A percentile compares a stretch with the other conserved stretches of the same genome.
Conservation (phyloP, 2,888 invertebrate species). For the Drosophila niveifrons region DNA sequence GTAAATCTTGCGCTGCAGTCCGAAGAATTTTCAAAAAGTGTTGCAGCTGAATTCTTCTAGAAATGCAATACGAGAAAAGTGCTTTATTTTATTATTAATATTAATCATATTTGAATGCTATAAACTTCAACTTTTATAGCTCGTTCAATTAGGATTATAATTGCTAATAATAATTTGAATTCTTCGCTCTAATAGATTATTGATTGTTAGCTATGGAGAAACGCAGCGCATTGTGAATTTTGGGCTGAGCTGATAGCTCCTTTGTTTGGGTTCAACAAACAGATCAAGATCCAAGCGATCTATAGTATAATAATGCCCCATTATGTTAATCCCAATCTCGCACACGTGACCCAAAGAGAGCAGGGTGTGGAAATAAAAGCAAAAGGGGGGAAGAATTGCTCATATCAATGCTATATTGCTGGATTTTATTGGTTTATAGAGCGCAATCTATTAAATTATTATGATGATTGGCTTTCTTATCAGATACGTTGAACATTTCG, state of each 20-base stretch:
- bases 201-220: not conserved
- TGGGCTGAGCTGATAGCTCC: too few relatives aligned
- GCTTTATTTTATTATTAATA: not conserved
- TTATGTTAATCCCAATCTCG: slow-evolving; percentile 19
- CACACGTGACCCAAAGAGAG: not conserved
- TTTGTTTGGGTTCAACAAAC: slow-evolving; percentile 20
- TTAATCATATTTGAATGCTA: not conserved
- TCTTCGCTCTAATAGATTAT: not conserved
- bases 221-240: too few relatives aligned
- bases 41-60: not conserved
- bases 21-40: not conserved
- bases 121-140: not conserved
- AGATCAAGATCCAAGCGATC: slow-evolving; percentile 28
- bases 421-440: slow-evolving; percentile 67
- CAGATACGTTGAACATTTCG: slow-evolving; percentile 55
- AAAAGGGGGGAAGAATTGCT: not conserved
- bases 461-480: slow-evolving; percentile 71
- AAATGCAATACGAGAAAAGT: not conserved
- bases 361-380: not conserved
- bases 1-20: not conserved
- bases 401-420: slow-evolving; percentile 31
- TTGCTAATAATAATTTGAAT: too few relatives aligned
- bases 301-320: not conserved
- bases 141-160: too few relatives aligned
- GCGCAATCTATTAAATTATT: slow-evolving; percentile 76